phyloP scores from a whole-genome alignment of 2,888 invertebrate genomes.

The Linnaemya tessellans region DNA sequence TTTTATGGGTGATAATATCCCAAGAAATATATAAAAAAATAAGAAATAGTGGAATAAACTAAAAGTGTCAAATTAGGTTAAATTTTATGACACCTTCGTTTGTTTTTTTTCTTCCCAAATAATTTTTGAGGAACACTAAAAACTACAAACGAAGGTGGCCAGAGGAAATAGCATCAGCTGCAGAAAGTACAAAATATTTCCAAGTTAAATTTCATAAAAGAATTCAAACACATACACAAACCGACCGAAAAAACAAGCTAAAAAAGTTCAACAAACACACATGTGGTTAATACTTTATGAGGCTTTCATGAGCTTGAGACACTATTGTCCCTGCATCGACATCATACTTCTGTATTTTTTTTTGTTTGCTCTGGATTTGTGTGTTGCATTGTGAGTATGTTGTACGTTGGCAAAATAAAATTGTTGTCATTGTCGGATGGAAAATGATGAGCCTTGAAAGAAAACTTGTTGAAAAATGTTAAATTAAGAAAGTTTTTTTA shows the following conservation, averaged over 20 bases:
- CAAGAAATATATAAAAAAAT: constrained; percentile 64
- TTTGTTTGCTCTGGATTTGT: too few relatives aligned
- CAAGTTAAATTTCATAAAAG: not conserved
- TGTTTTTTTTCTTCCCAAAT: constrained; percentile 17
- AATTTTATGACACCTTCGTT: constrained; percentile 78
- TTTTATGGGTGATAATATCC: constrained; percentile 66
- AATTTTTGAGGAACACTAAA: constrained; percentile 22
- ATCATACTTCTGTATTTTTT: too few relatives aligned
- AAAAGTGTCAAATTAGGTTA: constrained; percentile 80
- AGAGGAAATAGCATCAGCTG: constrained; percentile 2
- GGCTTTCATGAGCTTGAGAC: constrained; percentile 29
- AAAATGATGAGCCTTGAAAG: constrained; percentile 34
- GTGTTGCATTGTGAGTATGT: not conserved
- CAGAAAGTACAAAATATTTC: constrained; percentile 2
- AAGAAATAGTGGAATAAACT: not conserved
- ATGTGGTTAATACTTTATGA: constrained; percentile 60
- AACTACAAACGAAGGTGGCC: constrained; percentile 22
- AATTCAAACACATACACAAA: constrained; percentile 11
- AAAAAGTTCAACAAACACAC: constrained; percentile 56
- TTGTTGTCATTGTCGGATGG: constrained; percentile 28
- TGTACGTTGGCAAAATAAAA: constrained; percentile 2
- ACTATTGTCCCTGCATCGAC: constrained; percentile 30
- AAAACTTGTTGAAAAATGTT: constrained; percentile 62
- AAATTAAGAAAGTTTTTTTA: constrained; percentile 65
- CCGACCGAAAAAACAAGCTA: constrained; percentile 28